A percentile compares a stretch with the other conserved stretches of the same genome.
Evolutionary conservation across 1,140 invertebrate species (phyloP).

Genomic region (Frieseomelitta varia): DNA sequence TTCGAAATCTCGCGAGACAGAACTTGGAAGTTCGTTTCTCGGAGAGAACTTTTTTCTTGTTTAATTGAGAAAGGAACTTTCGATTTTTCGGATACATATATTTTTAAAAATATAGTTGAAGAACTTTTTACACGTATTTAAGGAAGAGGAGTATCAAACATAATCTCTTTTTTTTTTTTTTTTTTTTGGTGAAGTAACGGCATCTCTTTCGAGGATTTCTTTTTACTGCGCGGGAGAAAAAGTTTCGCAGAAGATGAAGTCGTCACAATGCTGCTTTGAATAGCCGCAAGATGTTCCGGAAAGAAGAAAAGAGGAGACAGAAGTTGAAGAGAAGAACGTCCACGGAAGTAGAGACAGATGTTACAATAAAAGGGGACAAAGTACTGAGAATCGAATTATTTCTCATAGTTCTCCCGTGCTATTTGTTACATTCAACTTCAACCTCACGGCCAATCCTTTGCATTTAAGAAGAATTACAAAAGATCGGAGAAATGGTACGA

Average conservation of each 20-base stretch:
- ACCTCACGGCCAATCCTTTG: background rate
- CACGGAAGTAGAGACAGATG: background rate
- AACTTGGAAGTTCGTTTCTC: too few species aligned
- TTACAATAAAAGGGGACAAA: background rate
- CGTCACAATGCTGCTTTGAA: background rate
- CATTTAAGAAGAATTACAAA: too few species aligned
- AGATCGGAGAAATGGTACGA: background rate
- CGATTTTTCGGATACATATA: too few species aligned
- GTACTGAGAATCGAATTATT: background rate
- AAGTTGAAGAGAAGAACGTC: background rate
- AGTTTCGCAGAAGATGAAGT: background rate
- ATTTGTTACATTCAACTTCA: background rate
- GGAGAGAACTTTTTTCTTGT: too few species aligned
- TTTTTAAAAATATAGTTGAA: too few species aligned
- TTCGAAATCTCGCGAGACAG: background rate
- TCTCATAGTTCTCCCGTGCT: background rate
- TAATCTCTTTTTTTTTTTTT: background rate
- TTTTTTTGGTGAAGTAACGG: background rate
- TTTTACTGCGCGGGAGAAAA: background rate
- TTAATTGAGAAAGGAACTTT: too few species aligned
- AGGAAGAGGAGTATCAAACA: too few species aligned
- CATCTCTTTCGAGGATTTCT: background rate
- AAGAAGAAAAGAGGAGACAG: constrained; percentile 14
- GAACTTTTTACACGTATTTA: background rate
- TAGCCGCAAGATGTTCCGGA: constrained; percentile 15